Base-by-base conservation (phyloP, 92 coral and sea anemone genomes). In the Porites evermanni region DNA sequence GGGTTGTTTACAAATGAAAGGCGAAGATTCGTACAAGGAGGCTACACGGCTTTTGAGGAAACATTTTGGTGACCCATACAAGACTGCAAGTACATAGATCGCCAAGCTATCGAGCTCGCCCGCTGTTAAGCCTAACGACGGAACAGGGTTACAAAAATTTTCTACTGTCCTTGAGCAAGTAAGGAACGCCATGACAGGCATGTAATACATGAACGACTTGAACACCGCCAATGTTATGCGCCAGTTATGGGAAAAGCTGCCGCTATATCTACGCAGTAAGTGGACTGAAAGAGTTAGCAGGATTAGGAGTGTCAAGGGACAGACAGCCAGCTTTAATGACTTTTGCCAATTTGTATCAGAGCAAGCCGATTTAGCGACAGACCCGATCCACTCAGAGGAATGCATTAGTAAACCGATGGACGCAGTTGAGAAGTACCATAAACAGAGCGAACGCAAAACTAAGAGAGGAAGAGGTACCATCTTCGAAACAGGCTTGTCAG, bases 321-420 rank as follows among this genome's bases (percentile, higher is more conserved):
- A 78, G 86, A 86, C 84, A 60, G 90, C 92, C 20, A 74, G 38
- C 19, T 93, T 93, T 17, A 70, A 70, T 20, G 92, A 89, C 11
- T 86, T 92, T 53, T 78, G 74, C 20, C 81, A 67, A 32, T 86
- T 92, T 78, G 91, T 86, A 58, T 50, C 90, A n/a, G 68, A 91
- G 75, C 91, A 89, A 67, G 85, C 93, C 7, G 91, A 89, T 70
- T 73, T 93, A 6, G 97, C 93, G 8, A 88, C 91, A n/a, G 91
- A 94, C 68, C 88, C 94, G 4, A 77, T 88, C 53, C 83, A 72
- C 73, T 89, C 88, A 60, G 86, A 79, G 56, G 83, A 86, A 52
- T 20, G 14, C 23, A 38, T 77, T 12, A 88, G 79, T 11, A 74
- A n/a, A 32, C 58, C 70, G 72, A 86, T 56, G 75, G 84, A 86